Conservation (phyloP, 2,888 invertebrate species). For the Agonopterix arenella region DNA sequence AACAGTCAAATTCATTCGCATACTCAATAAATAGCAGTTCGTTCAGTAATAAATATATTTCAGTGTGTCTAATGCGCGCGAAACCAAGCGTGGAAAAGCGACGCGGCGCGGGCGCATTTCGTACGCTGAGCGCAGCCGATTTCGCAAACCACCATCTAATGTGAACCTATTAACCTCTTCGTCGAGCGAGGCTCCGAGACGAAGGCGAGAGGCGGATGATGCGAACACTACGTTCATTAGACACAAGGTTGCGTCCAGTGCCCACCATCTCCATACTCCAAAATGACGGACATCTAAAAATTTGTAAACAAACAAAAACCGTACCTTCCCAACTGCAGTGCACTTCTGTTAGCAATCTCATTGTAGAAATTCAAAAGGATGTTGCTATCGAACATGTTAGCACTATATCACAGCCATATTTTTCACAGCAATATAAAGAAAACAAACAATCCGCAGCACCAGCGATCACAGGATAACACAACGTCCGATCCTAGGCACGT, state of each 20-base stretch:
- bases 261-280: constrained; percentile 29
- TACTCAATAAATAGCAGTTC: background rate
- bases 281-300: constrained; percentile 31
- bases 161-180: constrained; percentile 77
- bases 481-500: constrained; percentile 68
- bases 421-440: constrained; percentile 57
- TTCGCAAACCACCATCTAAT: constrained; percentile 75
- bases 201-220: constrained; percentile 74
- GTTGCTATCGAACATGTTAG: constrained; percentile 73
- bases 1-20: background rate
- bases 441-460: constrained; percentile 62
- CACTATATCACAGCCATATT: constrained; percentile 74
- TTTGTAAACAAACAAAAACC: constrained; percentile 62
- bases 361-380: constrained; percentile 71
- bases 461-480: constrained; percentile 71
- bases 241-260: constrained; percentile 59
- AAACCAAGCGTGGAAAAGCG: constrained; percentile 61
- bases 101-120: constrained; percentile 55
- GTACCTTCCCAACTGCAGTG: constrained; percentile 74
- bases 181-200: constrained; percentile 59
- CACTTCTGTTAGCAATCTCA: constrained; percentile 73
- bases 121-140: constrained; percentile 51
- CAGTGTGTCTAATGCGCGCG: constrained; percentile 52
- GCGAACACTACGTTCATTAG: constrained; percentile 69
- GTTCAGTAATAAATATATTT: constrained; percentile 7